A percentile compares a stretch with the other conserved stretches of the same genome.
These are phyloP conservation scores for Chrysogorgia sp. DNA, from an alignment of 92 coral and sea anemone species.

Conservation along the genomic window DNA sequence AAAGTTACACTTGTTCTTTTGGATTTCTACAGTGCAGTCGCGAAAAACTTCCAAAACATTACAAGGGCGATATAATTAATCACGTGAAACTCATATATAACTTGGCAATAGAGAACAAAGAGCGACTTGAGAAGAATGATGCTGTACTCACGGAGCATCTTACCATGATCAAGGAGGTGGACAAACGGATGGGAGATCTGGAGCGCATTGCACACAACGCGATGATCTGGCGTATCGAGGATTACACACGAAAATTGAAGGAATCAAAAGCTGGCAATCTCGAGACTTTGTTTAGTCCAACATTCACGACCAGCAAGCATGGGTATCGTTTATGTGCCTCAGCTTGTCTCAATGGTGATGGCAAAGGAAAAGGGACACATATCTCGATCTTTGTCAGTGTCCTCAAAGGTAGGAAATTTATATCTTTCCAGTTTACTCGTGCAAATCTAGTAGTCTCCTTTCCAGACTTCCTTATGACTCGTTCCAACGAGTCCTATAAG, in stretches of 20 bases:
- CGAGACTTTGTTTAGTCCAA: conserved; percentile 87
- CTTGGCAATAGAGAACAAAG: conserved; percentile 61
- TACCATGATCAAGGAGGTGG: conserved; percentile 60
- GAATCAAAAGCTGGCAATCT: conserved; percentile 88
- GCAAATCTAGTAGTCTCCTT: neutral
- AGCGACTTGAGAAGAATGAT: conserved; percentile 50
- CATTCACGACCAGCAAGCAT: conserved; percentile 96
- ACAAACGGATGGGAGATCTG: conserved; percentile 74
- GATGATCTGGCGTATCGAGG: conserved; percentile 89
- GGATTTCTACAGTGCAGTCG: conserved; percentile 73
- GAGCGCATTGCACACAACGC: conserved; percentile 91
- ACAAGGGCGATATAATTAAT: conserved; percentile 65
- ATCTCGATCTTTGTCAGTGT: conserved; percentile 95
- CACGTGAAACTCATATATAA: conserved; percentile 75
- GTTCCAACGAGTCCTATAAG: no score
- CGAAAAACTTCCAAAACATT: conserved; percentile 84
- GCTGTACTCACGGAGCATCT: conserved; percentile 61
- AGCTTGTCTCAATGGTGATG: conserved; percentile 96
- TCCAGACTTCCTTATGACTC: no score
- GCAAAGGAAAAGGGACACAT: conserved; percentile 97
- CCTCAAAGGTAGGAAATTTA: conserved; percentile 70
- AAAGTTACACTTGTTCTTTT: neutral
- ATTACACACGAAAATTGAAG: conserved; percentile 79
- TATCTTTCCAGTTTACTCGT: neutral
- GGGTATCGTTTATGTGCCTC: conserved; percentile 98